Base-by-base conservation (phyloP, 2,888 invertebrate species). In the Blomia tropicalis region DNA sequence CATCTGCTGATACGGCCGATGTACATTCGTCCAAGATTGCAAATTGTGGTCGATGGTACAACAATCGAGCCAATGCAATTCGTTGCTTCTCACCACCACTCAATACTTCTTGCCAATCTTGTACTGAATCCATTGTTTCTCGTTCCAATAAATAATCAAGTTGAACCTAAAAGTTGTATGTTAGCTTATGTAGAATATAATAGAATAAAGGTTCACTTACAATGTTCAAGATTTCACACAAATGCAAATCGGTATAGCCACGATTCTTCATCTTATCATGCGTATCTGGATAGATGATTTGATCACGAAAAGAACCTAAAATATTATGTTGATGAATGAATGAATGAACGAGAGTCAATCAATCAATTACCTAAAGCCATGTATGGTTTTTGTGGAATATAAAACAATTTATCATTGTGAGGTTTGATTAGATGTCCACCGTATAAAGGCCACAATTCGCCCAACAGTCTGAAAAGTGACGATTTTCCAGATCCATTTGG, bases 11-110 rank as follows among this genome's bases (percentile, higher is more conserved):
- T 0, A 98, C 96, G 0, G 96, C 96, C 73, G 91, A 92, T 1
- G 98, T 98, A 73, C 98, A 98, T 75, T 98, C 98, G 72, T 98
- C 98, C 69, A 98, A 77, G 70, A 98, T 96, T 14, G 98, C 98
- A 77, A 96, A 98, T 76, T 95, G 93, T 0, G 98, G 98, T 72
- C 83, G 83, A 75, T 96, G 93, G 77, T 96, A 96, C 77, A 96
- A 93, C 66, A 96, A 78, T 19, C 63, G 31, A 3, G 59, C 53
- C 53, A 87, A 85, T 58, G 96, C 96, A 70, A 98, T 84, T 71
- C 96, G 79, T 75, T 98, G 98, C 72, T 98, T 98, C 77, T 98
- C 96, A 17, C 96, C 98, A 0, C 98, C 98, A 36, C 90, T 91
- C 4, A 98, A 77, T 0, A 96, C 91, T 74, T 98, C 98, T 81